These are phyloP conservation scores for Epinephelus coioides DNA, from an alignment of 2,797 vertebrate species.

Conservation along the genomic window DNA sequence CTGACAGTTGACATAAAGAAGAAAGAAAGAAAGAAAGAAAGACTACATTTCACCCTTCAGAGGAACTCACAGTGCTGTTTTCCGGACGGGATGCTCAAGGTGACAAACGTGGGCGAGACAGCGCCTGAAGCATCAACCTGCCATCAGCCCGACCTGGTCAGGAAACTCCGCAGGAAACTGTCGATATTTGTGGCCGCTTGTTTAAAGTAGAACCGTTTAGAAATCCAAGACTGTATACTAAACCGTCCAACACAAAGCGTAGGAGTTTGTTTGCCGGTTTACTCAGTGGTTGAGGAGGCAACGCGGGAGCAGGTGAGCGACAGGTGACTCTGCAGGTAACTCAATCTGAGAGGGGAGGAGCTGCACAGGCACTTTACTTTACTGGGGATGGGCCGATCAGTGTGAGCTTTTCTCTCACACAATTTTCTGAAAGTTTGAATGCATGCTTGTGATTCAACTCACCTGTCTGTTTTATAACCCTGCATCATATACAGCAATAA, in stretches of 20 bases:
- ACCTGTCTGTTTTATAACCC: not conserved
- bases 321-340: slow-evolving; percentile 78
- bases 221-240: not conserved
- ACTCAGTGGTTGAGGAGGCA: slow-evolving; percentile 27
- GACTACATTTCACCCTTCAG: not conserved
- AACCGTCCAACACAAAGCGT: not conserved
- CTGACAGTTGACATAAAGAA: not conserved
- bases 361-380: slow-evolving; percentile 9
- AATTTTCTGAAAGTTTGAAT: not conserved
- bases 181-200: not conserved
- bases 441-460: not conserved
- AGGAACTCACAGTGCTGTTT: slow-evolving; percentile 59
- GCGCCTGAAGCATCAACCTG: slow-evolving; percentile 56
- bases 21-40: not conserved
- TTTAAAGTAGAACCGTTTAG: not conserved
- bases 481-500: not conserved
- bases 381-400: not conserved
- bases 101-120: slow-evolving; percentile 41
- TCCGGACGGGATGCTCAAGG: slow-evolving; percentile 56
- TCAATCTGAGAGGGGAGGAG: slow-evolving; percentile 73
- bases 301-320: slow-evolving; percentile 60
- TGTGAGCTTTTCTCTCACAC: not conserved
- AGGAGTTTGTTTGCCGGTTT: slow-evolving; percentile 11
- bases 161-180: not conserved
- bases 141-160: slow-evolving; percentile 43